Evolutionary conservation across 2,888 invertebrate species (phyloP).

Genomic region (Pollenia angustigena): DNA sequence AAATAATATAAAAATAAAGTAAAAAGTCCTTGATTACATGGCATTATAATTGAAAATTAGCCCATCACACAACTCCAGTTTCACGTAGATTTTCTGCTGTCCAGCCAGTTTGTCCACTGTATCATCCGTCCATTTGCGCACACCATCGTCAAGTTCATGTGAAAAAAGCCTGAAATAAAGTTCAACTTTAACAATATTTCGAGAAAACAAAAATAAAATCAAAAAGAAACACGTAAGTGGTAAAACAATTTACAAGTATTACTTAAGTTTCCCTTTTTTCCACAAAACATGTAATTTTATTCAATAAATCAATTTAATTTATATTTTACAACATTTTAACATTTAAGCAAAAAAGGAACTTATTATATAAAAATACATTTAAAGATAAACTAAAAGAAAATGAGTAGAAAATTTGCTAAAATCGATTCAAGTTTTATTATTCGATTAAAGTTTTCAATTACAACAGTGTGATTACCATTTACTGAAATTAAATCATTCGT

Average conservation of each 20-base stretch:
- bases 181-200: constrained; percentile 26
- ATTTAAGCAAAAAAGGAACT: neutral
- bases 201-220: neutral
- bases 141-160: neutral
- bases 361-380: constrained; percentile 7
- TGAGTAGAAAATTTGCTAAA: no score
- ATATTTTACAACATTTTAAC: constrained; percentile 27
- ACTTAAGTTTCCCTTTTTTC: constrained; percentile 60
- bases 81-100: constrained; percentile 15
- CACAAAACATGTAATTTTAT: constrained; percentile 70
- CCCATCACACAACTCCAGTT: constrained; percentile 53
- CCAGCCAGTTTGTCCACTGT: constrained; percentile 1
- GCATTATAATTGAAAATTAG: constrained; percentile 75
- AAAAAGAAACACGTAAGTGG: constrained; percentile 68
- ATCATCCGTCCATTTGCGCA: neutral
- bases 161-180: constrained; percentile 45
- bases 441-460: no score
- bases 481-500: no score
- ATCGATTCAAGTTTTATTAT: no score
- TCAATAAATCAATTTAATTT: constrained; percentile 73
- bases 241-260: constrained; percentile 72
- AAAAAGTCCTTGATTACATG: constrained; percentile 74
- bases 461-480: no score
- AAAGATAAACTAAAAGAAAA: neutral
- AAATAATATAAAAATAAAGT: constrained; percentile 22